Percentiles rank a stretch among this genome's conserved stretches.
These are phyloP conservation scores for Oscheius sp. DNA, from an alignment of 2,888 invertebrate genomes.

Conservation along the genomic window DNA sequence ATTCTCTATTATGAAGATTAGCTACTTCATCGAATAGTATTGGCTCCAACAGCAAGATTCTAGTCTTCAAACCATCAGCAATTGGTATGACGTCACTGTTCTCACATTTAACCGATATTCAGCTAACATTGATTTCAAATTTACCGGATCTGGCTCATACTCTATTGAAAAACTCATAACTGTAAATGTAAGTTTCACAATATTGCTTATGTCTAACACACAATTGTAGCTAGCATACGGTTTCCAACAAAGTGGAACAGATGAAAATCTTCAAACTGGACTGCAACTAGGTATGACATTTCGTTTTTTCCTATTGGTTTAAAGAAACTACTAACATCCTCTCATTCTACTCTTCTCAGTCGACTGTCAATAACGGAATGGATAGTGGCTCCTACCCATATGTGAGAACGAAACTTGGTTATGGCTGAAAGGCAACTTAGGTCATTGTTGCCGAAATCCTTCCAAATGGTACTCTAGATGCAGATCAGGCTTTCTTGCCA, in stretches of 20 bases:
- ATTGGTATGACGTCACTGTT: too few relatives aligned
- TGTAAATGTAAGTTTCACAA: not conserved
- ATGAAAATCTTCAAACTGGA: conserved; percentile 4
- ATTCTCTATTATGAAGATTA: not conserved
- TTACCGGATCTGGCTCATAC: not conserved
- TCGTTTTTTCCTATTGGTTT: not conserved
- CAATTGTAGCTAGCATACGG: conserved; percentile 14
- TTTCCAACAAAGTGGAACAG: not conserved
- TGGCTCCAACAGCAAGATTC: too few relatives aligned
- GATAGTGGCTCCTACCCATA: conserved; percentile 1
- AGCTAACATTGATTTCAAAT: not conserved
- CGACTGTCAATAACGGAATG: not conserved
- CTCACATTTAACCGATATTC: not conserved
- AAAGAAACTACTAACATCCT: not conserved
- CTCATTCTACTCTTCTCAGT: conserved; percentile 23
- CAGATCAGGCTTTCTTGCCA: not conserved
- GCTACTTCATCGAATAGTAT: not conserved
- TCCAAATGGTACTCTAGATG: not conserved
- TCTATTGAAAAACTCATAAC: conserved; percentile 27
- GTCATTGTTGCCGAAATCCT: not conserved
- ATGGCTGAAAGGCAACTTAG: not conserved
- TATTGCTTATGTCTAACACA: not conserved
- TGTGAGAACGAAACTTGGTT: not conserved
- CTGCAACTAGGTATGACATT: not conserved
- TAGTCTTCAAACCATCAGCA: too few relatives aligned